A percentile compares a stretch with the other conserved stretches of the same genome.
Evolutionary conservation across 2,888 invertebrate genomes (phyloP).

Genomic region (Exephanes ischioxanthus): DNA sequence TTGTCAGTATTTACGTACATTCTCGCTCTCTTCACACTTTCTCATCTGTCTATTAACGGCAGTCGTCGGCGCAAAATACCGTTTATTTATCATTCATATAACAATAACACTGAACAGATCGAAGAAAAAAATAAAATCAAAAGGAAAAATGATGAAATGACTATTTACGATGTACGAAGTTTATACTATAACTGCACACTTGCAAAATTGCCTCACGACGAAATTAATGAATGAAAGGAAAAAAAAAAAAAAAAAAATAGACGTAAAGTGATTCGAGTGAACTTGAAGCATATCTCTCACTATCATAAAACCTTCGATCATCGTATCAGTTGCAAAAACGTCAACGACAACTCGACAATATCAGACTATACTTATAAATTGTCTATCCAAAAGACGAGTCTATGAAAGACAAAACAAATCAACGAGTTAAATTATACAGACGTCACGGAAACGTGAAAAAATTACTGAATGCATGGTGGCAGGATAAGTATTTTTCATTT

Average conservation of each 20-base stretch:
- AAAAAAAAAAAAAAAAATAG: constrained; percentile 6
- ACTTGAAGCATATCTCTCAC: constrained; percentile 9
- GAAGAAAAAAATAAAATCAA: constrained; percentile 20
- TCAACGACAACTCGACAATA: constrained; percentile 31
- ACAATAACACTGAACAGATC: background rate
- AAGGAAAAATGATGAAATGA: constrained; percentile 15
- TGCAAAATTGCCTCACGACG: constrained; percentile 13
- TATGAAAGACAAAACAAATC: constrained; percentile 7
- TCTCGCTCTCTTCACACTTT: constrained; percentile 19
- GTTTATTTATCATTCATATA: background rate
- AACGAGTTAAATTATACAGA: constrained; percentile 25
- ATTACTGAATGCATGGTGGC: constrained; percentile 36
- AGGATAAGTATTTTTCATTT: constrained; percentile 33
- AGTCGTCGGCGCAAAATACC: constrained; percentile 2
- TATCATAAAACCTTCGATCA: constrained; percentile 45
- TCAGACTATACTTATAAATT: constrained; percentile 9
- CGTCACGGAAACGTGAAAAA: background rate
- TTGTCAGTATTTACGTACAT: constrained; percentile 58
- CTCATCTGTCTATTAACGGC: background rate
- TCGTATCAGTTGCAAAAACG: constrained; percentile 40
- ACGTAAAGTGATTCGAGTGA: background rate
- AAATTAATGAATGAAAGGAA: constrained; percentile 1
- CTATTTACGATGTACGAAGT: background rate
- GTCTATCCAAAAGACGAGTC: constrained; percentile 28
- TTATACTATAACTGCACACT: constrained; percentile 1